A percentile compares a stretch with the other conserved stretches of the same genome.
Conservation (phyloP, 2,888 invertebrate species). For the Nasonovia ribisnigri region DNA sequence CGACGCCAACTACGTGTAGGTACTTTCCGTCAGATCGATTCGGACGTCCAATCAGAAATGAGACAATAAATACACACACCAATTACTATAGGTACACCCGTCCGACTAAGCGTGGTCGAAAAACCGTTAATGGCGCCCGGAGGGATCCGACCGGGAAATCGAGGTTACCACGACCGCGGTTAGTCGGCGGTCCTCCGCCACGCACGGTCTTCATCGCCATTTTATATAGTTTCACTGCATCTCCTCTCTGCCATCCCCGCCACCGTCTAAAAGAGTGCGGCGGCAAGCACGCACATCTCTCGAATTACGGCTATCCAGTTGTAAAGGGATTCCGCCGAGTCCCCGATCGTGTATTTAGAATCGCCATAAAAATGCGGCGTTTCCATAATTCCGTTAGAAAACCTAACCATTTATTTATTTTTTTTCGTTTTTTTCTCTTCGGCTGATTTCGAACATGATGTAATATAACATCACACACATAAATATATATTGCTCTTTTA, state of each 20-base stretch:
- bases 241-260: neutral
- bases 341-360: slow-evolving; percentile 46
- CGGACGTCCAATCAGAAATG: slow-evolving; percentile 24
- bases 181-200: neutral
- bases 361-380: neutral
- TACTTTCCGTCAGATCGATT: slow-evolving; percentile 25
- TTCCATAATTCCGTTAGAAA: neutral
- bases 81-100: neutral
- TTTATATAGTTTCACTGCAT: too few relatives aligned
- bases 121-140: slow-evolving; percentile 32
- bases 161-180: neutral
- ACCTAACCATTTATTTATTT: slow-evolving; percentile 33
- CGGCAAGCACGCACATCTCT: neutral
- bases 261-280: neutral
- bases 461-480: neutral
- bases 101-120: slow-evolving; percentile 3
- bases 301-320: slow-evolving; percentile 10
- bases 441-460: neutral
- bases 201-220: neutral
- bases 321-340: slow-evolving; percentile 30
- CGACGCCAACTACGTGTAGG: neutral
- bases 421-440: neutral
- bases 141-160: slow-evolving; percentile 34
- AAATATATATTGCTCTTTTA: neutral
- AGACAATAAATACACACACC: slow-evolving; percentile 4